Base-by-base conservation (phyloP, 2,113 vertebrate genomes). In the Lophochroa leadbeateri region DNA sequence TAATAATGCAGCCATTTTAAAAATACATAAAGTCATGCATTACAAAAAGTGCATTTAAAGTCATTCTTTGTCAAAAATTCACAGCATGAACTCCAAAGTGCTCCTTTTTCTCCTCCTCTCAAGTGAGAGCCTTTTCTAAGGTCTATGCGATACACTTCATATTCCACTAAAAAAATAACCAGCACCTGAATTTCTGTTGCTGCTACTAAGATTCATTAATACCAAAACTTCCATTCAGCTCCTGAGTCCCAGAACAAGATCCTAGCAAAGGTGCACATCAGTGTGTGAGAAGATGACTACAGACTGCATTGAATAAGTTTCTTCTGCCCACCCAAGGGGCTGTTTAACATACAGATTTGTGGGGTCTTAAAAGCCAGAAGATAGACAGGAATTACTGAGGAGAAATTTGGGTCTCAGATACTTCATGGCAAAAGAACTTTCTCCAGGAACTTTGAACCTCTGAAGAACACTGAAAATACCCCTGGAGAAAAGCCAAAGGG, bases 391-490 rank as follows among this genome's bases (percentile, higher is more conserved):
- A 69, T 41, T 60, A 41, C 10, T 23, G 20, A 55, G 83, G 76
- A 77, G 77, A 87, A 35, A 89, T 13, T 31, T 8, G 23, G 6
- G 10, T 9, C 55, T 86, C 58, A 21, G 63, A 44, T 2, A 50
- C n/a, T 37, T 53, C 75, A 68, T 6, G 43, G 67, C 60, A 58
- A 94, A 35, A 89, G 25, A 94, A 77, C 13, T 50, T 41, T 88
- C 81, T 90, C 33, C 61, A 31, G 64, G 44, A 95, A 92, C 76
- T 93, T 70, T 90, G 28, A 82, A 11, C 44, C 61, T 52, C 2
- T 3, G 27, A 97, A 97, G 89, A 94, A 77, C 88, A 81, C 83
- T 69, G 44, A 49, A 87, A 91, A 65, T n/a, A 93, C 43, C 28
- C 44, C 88, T 43, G 15, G 63, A 72, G 27, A 71, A 93, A 69